phyloP scores from a whole-genome alignment of 2,113 vertebrate genomes.

The Ameiurus melas region DNA sequence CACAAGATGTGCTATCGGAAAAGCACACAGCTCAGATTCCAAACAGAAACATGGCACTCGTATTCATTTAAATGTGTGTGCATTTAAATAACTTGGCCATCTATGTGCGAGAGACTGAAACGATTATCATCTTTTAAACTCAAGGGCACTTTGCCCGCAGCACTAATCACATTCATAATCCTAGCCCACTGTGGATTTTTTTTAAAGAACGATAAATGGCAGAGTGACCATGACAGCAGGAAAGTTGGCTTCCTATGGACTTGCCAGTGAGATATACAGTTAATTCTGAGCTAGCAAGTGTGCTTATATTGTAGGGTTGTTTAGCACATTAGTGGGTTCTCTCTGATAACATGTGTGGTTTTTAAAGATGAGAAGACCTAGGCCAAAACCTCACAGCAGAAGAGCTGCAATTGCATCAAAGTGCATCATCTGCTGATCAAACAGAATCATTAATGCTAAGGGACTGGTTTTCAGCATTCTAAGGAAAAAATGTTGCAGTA shows the following conservation, averaged over 20 bases:
- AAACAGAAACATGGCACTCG: neutral
- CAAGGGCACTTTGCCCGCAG: neutral
- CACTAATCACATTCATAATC: constrained; percentile 19
- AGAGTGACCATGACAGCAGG: neutral
- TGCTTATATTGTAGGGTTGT: neutral
- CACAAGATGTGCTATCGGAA: neutral
- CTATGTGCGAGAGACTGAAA: neutral
- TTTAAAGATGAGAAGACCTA: neutral
- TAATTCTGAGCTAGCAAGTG: neutral
- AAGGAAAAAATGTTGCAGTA: neutral
- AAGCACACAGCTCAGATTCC: neutral
- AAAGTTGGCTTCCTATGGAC: neutral
- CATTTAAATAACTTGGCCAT: neutral
- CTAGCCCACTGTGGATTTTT: neutral
- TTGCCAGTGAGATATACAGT: neutral
- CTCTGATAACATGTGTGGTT: neutral
- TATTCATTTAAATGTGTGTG: neutral
- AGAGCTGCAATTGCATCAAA: neutral
- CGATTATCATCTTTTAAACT: constrained; percentile 22
- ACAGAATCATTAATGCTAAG: neutral
- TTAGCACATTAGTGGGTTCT: neutral
- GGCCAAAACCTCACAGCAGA: neutral
- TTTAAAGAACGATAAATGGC: neutral
- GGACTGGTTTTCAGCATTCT: neutral
- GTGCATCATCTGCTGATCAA: neutral